Evolutionary conservation across 1,140 invertebrate species (phyloP), one percentile per base, ranked within the genome.

Genomic region (Thaumetopoea pityocampa): DNA sequence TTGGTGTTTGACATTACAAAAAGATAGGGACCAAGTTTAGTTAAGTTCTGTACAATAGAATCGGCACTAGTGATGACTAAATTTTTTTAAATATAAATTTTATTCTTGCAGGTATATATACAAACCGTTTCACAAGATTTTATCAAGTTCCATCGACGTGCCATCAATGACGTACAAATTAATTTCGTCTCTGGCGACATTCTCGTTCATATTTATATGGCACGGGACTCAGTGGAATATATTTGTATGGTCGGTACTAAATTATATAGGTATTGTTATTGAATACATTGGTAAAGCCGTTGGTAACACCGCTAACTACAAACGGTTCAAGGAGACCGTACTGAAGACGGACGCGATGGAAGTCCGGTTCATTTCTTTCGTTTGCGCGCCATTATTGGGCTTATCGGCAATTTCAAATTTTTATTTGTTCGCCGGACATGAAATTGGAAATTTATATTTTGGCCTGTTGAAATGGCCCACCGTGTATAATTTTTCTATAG

Each of bases 191-290:
- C 88, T 94, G 8, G 50, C 91, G 1, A 95, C 93, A 50, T 98
- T 98, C 73, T 55, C 84, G 8, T 98, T 97, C 82, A 91, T 98
- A 1, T 96, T 92, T 63, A 65, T 95, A 22, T 98, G 96, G 96
- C 96, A 98, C 77, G 96, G 95, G 7, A 88, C 91, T 9, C 88
- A 91, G 27, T 85, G 85, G 12, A 90, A 91, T 55, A 92, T 97
- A 48, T 89, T 97, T 43, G 86, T 95, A 44, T 98, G 96, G 96
- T 89, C 93, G 3, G 41, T 90, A 4, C 73, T 96, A 0, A 98
- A 98, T 79, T 96, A 92, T 63, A 53, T 92, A 6, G 94, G 93
- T 20, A 83, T 96, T 12, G 82, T 87, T 3, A 71, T 94, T 10
- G 95, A 97, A 84, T 86, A 88, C 36, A 29, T 90, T 11, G 89